Evolutionary conservation across 2,888 invertebrate genomes (phyloP), one percentile per base, ranked within the genome.

Genomic region (Chrysodeixis includens): DNA sequence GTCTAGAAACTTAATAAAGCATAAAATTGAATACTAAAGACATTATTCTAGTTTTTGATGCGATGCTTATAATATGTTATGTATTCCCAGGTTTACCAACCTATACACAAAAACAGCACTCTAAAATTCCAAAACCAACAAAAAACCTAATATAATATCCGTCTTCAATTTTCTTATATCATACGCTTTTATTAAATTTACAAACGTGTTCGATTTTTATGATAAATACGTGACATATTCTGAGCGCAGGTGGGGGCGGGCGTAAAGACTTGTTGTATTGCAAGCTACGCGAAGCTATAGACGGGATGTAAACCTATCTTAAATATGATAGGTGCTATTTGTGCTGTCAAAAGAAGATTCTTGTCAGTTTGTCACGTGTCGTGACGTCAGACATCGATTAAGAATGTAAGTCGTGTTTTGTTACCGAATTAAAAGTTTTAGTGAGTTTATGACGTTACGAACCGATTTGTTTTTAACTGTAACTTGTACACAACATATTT

Each of bases 141-240:
- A 49, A 49, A 49, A 16, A 4, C 7, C 46, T 18, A 16, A 18
- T 7, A 20, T 8, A 16, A 18, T 9, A 16, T 1, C 5, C 8
- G 8, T 9, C 46, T 49, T 10, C 10, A 20, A 20, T 20, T 18
- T 18, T 49, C 46, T 49, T 20, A 20, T 20, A 49, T 49, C 46
- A 49, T 20, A 49, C 46, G 10, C 18, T 49, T 49, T 49, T 20
- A 49, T 49, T 49, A 49, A 49, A 49, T 20, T 49, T 10, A 49
- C 10, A 20, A 59, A 57, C 56, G 20, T 53, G 10, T 32, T 49
- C 22, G 18, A 9, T 72, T 72, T 62, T 72, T 64, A 65, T 63
- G 72, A 66, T 22, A 62, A 64, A 68, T 66, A 72, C 56, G 61
- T 70, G 63, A 65, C 51, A 66, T 60, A 66, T 75, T 30, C 68